Evolutionary conservation across 2,888 invertebrate genomes (phyloP).

Genomic region (Tridacna crocea): DNA sequence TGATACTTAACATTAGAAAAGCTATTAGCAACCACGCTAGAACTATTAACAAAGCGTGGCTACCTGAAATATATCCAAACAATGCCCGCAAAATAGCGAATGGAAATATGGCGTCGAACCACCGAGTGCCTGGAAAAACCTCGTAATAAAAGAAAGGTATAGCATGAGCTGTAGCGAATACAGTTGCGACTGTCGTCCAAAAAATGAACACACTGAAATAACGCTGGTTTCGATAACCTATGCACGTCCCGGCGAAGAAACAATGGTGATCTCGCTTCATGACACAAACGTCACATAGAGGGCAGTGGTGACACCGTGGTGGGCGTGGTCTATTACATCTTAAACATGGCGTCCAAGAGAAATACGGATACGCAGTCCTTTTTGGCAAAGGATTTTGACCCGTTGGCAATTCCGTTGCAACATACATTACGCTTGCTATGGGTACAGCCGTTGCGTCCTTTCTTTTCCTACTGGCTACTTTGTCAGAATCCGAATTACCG

Average conservation of each 20-base stretch:
- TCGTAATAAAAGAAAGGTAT: constrained; percentile 41
- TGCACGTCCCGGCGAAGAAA: constrained; percentile 79
- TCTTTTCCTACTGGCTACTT: constrained; percentile 4
- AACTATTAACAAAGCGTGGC: constrained; percentile 60
- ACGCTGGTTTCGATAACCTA: constrained; percentile 80
- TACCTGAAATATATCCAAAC: constrained; percentile 62
- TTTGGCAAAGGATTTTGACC: constrained; percentile 28
- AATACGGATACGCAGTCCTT: constrained; percentile 77
- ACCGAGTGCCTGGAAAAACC: constrained; percentile 56
- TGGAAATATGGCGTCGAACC: constrained; percentile 73
- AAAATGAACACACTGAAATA: constrained; percentile 79
- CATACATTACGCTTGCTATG: constrained; percentile 49
- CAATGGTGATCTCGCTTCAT: constrained; percentile 83
- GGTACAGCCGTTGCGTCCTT: constrained; percentile 32
- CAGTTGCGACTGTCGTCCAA: constrained; percentile 70
- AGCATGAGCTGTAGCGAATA: constrained; percentile 68
- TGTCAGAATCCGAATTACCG: not conserved
- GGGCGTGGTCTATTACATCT: constrained; percentile 76
- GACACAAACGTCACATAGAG: constrained; percentile 78
- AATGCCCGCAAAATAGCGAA: constrained; percentile 67
- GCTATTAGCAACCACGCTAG: constrained; percentile 70
- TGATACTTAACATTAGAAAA: constrained; percentile 67
- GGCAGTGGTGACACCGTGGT: constrained; percentile 81
- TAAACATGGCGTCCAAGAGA: constrained; percentile 81
- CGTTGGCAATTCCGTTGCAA: constrained; percentile 51